Conservation (phyloP, 1,140 invertebrate genomes). For the Saxidomus purpurata region DNA sequence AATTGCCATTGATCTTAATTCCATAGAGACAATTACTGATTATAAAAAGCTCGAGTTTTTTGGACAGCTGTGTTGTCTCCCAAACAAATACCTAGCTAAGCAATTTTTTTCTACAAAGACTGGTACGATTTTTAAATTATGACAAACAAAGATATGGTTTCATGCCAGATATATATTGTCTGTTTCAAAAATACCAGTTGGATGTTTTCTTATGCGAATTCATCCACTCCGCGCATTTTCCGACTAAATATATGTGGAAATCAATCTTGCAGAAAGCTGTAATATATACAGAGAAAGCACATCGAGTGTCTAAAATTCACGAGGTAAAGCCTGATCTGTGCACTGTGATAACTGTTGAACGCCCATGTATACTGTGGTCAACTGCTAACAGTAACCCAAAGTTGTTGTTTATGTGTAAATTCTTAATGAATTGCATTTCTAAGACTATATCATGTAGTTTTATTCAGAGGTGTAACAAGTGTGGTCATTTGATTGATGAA, state of each 20-base stretch:
- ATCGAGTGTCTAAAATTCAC: neutral
- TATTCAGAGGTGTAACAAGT: neutral
- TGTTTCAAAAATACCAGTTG: neutral
- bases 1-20: neutral
- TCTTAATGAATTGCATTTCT: neutral
- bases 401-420: neutral
- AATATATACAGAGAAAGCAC: neutral
- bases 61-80: conserved; percentile 9
- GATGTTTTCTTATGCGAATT: neutral
- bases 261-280: neutral
- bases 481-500: neutral
- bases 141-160: neutral
- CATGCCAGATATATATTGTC: neutral
- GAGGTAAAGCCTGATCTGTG: neutral
- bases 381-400: neutral
- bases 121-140: neutral
- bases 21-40: conserved; percentile 24
- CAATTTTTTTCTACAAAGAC: conserved; percentile 31
- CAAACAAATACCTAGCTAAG: neutral
- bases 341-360: neutral
- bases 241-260: neutral
- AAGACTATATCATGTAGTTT: neutral
- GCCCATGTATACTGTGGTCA: neutral
- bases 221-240: neutral
- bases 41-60: conserved; percentile 19